Conservation (phyloP, 2,113 vertebrate genomes). For the Tragulus kanchil region DNA sequence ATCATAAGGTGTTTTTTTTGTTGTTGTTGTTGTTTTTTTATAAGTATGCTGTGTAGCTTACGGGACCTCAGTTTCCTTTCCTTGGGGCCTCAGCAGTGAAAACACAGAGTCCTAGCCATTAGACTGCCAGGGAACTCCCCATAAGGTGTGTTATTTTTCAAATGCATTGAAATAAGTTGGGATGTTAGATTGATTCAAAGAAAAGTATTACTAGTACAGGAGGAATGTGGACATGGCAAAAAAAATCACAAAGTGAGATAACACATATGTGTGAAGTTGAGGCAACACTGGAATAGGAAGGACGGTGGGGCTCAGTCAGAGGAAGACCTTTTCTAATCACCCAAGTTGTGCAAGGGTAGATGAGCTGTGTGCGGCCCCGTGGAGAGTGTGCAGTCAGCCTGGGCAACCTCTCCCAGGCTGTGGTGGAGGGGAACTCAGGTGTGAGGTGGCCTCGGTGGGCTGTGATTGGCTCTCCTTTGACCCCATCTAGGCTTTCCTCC, state of each 20-base stretch:
- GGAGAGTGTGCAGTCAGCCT: neutral
- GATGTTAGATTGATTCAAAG: neutral
- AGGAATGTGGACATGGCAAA: neutral
- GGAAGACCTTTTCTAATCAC: neutral
- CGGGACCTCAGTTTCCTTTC: neutral
- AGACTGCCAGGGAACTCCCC: neutral
- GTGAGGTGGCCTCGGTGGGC: neutral
- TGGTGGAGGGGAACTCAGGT: neutral
- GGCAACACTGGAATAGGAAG: neutral
- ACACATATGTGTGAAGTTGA: neutral
- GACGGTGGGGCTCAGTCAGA: neutral
- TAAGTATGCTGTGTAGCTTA: neutral
- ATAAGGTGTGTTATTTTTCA: neutral
- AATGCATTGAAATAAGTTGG: neutral
- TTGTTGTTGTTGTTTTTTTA: neutral
- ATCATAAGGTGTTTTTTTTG: neutral
- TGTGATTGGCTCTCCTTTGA: neutral
- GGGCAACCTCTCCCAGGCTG: neutral
- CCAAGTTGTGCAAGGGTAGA: neutral
- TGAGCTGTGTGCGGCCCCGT: neutral
- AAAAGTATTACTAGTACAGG: neutral
- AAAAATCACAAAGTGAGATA: neutral
- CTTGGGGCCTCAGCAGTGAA: neutral
- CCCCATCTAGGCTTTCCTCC: conserved; percentile 88
- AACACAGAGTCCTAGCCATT: neutral